Evolutionary conservation across 2,888 invertebrate species (phyloP).

Genomic region (Azorinus chamasolen): DNA sequence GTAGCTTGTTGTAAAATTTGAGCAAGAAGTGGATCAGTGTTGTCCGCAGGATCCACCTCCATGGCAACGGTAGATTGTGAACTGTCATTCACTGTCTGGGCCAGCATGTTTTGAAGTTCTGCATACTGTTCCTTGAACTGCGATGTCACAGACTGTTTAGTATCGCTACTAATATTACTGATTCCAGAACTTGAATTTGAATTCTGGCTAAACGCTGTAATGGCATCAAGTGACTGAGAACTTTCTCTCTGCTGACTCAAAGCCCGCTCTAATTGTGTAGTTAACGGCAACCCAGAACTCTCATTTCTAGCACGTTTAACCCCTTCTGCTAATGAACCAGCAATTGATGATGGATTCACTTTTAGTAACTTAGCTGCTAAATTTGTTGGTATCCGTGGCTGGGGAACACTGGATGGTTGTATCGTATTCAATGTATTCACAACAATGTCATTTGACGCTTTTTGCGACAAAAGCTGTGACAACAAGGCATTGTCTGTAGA

Average conservation of each 20-base stretch:
- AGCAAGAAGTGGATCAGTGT: slow-evolving; percentile 89
- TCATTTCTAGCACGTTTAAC: slow-evolving; percentile 33
- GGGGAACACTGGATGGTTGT: slow-evolving; percentile 87
- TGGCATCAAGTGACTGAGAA: slow-evolving; percentile 16
- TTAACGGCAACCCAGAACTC: slow-evolving; percentile 24
- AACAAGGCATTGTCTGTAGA: slow-evolving; percentile 80
- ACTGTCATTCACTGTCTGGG: slow-evolving; percentile 34
- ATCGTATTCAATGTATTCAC: slow-evolving; percentile 78
- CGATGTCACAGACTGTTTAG: slow-evolving; percentile 18
- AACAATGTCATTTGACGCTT: slow-evolving; percentile 75
- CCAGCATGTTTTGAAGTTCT: slow-evolving; percentile 68
- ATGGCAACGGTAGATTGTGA: slow-evolving; percentile 30
- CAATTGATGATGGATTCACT: slow-evolving; percentile 58
- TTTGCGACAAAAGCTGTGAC: slow-evolving; percentile 81
- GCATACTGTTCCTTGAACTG: slow-evolving; percentile 65
- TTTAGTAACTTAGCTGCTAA: slow-evolving; percentile 67
- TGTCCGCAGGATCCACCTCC: slow-evolving; percentile 71
- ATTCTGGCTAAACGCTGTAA: slow-evolving; percentile 39
- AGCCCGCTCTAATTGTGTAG: slow-evolving; percentile 49
- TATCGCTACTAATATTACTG: slow-evolving; percentile 51
- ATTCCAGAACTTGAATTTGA: slow-evolving; percentile 48
- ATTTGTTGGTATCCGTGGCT: slow-evolving; percentile 86
- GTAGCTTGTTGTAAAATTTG: slow-evolving; percentile 95
- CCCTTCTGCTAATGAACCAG: slow-evolving; percentile 8
- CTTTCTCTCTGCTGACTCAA: slow-evolving; percentile 31